phyloP scores from a whole-genome alignment of 2,888 invertebrate species.

The Trichogramma dendrolimi region DNA sequence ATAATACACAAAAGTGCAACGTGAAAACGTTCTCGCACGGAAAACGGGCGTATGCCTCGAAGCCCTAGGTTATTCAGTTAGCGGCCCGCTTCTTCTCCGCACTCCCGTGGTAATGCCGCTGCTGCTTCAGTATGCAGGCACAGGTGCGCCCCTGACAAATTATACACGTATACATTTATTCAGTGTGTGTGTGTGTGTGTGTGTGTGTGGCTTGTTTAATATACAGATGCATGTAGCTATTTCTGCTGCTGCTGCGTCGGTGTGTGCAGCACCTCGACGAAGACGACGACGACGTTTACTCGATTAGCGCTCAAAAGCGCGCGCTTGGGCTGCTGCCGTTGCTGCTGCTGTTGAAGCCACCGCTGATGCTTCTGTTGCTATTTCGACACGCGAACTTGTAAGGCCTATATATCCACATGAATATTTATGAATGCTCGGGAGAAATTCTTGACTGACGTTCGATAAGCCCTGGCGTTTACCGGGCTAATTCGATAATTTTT shows the following conservation, averaged over 20 bases:
- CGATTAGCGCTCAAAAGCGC: constrained; percentile 22
- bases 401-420: constrained; percentile 2
- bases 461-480: neutral
- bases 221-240: no score
- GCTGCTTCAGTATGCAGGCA: no score
- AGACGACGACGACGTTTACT: constrained; percentile 6
- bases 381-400: constrained; percentile 1
- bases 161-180: no score
- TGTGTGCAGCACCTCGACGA: neutral
- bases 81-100: constrained; percentile 6
- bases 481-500: constrained; percentile 12
- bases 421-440: constrained; percentile 18
- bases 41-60: no score
- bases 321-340: neutral
- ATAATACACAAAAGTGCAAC: no score
- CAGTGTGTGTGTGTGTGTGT: no score
- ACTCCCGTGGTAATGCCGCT: no score
- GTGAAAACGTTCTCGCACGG: no score
- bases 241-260: neutral
- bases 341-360: no score
- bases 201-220: no score
- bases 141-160: no score
- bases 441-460: constrained; percentile 8
- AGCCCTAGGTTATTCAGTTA: constrained; percentile 22
- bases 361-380: no score